Evolutionary conservation across 2,797 vertebrate species (phyloP), one percentile per base, ranked within the genome.

Genomic region (Lates japonicus): DNA sequence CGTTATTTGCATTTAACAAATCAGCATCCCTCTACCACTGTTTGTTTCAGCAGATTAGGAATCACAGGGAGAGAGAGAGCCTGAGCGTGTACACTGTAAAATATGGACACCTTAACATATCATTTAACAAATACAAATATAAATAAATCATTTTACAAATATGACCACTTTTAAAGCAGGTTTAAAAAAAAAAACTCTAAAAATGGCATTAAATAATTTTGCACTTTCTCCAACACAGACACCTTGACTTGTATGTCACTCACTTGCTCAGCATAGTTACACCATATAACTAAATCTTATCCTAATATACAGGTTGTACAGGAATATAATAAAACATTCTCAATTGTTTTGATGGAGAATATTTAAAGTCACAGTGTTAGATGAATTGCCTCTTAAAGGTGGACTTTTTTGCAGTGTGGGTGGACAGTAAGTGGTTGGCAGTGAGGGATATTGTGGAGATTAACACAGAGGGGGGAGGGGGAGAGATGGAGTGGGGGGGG

Each of bases 391-490:
- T 54, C 5, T 62, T 74, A 16, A 54, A 60, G 25, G 70, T 46
- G 5, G 35, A 41, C 37, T 37, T 37, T 68, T 51, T 52, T 73
- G 52, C 41, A 41, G 62, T 54, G 52, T 3, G 61, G 66, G 73
- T 74, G 59, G 74, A 70, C 62, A 63, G 54, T 87, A 76, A 89
- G 70, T 87, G 71, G 81, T 81, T 78, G 84, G 76, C 84, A 77
- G 64, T 22, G 77, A 87, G 84, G 84, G 88, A 88, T 82, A 85
- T 74, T 77, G 76, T 65, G 64, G 83, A 90, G 91, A 94, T 95
- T 94, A 95, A 68, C 85, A 57, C 51, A 19, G 77, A 25, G 4
- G 62, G 80, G 63, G 80, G 75, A 52, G 76, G 63, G 70, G 12
- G 48, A 22, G 44, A 2, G 63, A 57, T 41, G 54, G 72, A 39